Evolutionary conservation across 2,888 invertebrate species (phyloP).

Genomic region (Cerastis leucographa): DNA sequence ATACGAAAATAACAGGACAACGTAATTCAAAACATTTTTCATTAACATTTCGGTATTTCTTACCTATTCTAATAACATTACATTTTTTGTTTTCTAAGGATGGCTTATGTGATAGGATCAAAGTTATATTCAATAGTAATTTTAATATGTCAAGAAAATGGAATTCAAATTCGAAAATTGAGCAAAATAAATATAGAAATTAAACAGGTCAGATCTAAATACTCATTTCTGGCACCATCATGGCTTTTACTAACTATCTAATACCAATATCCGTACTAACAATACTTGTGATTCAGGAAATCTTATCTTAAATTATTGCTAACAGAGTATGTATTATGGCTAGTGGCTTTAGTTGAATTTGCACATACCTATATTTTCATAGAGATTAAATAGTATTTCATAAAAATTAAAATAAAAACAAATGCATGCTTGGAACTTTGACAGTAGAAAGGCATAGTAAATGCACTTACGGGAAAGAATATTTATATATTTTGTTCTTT

Average conservation of each 20-base stretch:
- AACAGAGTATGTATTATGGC: slow-evolving; percentile 56
- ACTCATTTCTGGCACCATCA: slow-evolving; percentile 75
- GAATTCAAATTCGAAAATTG: slow-evolving; percentile 52
- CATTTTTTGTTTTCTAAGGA: not conserved
- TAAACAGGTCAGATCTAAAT: slow-evolving; percentile 67
- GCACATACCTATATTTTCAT: slow-evolving; percentile 41
- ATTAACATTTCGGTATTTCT: slow-evolving; percentile 8
- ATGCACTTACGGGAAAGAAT: slow-evolving; percentile 10
- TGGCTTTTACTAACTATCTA: slow-evolving; percentile 69
- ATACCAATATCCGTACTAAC: slow-evolving; percentile 47
- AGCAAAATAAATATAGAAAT: slow-evolving; percentile 56
- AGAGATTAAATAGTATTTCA: slow-evolving; percentile 25
- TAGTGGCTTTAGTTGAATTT: slow-evolving; percentile 50
- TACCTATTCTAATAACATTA: slow-evolving; percentile 12
- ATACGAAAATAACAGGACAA: slow-evolving; percentile 40
- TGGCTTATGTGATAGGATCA: slow-evolving; percentile 1
- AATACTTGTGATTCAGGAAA: slow-evolving; percentile 56
- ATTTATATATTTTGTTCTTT: too few relatives aligned
- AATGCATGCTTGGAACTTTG: slow-evolving; percentile 39
- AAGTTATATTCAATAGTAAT: slow-evolving; percentile 13
- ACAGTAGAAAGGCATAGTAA: slow-evolving; percentile 61
- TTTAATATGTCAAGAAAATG: slow-evolving; percentile 15
- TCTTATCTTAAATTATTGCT: slow-evolving; percentile 58
- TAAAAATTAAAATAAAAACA: slow-evolving; percentile 20
- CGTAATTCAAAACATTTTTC: slow-evolving; percentile 17